phyloP scores from a whole-genome alignment of 2,113 vertebrate genomes.

The Tetraodon nigroviridis region DNA sequence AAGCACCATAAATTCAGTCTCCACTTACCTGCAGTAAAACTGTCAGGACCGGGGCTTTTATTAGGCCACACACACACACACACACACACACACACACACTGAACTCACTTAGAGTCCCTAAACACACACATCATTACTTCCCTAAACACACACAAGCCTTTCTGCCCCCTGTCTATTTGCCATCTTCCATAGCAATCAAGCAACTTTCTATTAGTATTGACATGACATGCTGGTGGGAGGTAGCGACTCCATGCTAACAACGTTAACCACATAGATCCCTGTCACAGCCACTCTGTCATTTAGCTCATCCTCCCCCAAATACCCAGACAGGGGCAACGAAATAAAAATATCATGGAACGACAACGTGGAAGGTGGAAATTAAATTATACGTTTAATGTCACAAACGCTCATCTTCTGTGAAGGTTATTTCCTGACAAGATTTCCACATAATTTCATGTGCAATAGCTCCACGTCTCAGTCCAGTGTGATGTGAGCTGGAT shows the following conservation, averaged over 20 bases:
- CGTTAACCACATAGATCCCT: conserved; percentile 48
- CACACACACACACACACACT: conserved; percentile 17
- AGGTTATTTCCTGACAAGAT: neutral
- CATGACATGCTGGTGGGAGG: conserved; percentile 28
- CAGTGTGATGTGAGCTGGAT: too few relatives aligned
- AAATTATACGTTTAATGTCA: conserved; percentile 1
- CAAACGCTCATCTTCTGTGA: neutral
- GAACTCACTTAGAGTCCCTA: conserved; percentile 23
- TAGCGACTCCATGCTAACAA: conserved; percentile 49
- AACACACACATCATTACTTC: conserved; percentile 15
- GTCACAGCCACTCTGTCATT: conserved; percentile 51
- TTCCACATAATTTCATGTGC: neutral
- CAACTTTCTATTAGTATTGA: conserved; percentile 48
- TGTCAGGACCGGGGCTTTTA: conserved; percentile 64
- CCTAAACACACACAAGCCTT: conserved; percentile 14
- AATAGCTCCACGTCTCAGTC: neutral
- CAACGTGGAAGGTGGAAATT: neutral
- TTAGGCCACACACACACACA: conserved; percentile 58
- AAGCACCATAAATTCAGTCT: conserved; percentile 62
- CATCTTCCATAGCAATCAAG: conserved; percentile 16
- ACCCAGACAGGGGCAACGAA: neutral
- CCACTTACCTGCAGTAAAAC: conserved; percentile 71
- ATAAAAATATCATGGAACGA: conserved; percentile 2
- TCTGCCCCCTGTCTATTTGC: conserved; percentile 7
- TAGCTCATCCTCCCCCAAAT: neutral